Percentiles rank a stretch among this genome's conserved stretches.
Conservation (phyloP, 2,888 invertebrate genomes). For the Drosophila barbarae region DNA sequence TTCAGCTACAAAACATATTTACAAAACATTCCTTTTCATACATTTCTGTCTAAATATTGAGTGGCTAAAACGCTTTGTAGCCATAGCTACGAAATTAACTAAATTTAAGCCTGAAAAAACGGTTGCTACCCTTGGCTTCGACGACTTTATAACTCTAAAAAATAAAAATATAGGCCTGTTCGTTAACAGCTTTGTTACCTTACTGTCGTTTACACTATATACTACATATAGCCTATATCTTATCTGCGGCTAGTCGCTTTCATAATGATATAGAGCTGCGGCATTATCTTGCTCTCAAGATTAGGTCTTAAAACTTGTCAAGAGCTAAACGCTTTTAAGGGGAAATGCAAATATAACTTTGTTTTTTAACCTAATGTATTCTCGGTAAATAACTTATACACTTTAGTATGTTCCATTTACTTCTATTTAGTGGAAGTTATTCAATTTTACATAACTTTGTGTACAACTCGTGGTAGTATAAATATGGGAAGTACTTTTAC, state of each 20-base stretch:
- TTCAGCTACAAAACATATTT: not conserved
- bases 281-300: constrained; percentile 17
- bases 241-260: constrained; percentile 25
- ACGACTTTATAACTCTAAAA: constrained; percentile 8
- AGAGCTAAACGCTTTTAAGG: constrained; percentile 14
- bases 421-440: not conserved
- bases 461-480: not conserved
- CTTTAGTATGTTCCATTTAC: not conserved
- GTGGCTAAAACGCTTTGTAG: constrained; percentile 9
- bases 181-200: constrained; percentile 12
- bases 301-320: constrained; percentile 16
- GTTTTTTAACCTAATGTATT: not conserved
- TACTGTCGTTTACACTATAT: constrained; percentile 23
- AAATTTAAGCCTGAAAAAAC: not conserved
- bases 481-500: not conserved
- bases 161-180: constrained; percentile 6
- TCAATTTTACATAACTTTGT: not conserved
- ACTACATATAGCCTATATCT: constrained; percentile 24
- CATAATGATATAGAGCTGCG: constrained; percentile 9
- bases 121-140: constrained; percentile 5
- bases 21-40: not conserved
- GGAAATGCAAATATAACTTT: constrained; percentile 9
- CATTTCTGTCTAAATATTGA: not conserved
- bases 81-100: not conserved
- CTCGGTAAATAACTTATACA: not conserved